A percentile compares a stretch with the other conserved stretches of the same genome.
phyloP scores from a whole-genome alignment of 2,888 invertebrate genomes.

The Chalcis sispes region DNA sequence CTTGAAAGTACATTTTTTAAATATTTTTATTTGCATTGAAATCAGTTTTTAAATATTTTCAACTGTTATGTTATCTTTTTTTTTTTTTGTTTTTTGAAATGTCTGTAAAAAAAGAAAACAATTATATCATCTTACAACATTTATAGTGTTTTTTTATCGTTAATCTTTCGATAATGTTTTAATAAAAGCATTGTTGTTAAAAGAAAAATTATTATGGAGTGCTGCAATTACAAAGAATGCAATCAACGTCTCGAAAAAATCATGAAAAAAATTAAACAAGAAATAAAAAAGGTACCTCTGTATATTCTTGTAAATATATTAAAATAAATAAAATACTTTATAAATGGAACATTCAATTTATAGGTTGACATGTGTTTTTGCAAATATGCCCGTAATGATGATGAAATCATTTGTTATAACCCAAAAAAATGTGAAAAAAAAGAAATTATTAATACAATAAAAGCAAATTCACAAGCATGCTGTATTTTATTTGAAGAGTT shows the following conservation, averaged over 20 bases:
- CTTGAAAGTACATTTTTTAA: too few species aligned
- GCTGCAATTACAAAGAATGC: constrained; percentile 31
- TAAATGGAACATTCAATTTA: constrained; percentile 1
- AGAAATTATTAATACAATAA: constrained; percentile 36
- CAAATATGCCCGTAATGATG: background rate
- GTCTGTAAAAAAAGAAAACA: background rate
- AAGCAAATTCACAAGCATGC: constrained; percentile 7
- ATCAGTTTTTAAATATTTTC: too few species aligned
- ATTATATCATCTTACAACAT: background rate
- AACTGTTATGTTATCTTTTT: background rate
- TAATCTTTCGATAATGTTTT: background rate
- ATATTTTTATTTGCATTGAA: too few species aligned
- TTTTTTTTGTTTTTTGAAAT: constrained; percentile 3
- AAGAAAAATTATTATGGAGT: constrained; percentile 21
- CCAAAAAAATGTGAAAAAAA: constrained; percentile 41
- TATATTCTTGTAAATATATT: constrained; percentile 20
- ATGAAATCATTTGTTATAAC: background rate
- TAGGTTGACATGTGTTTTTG: constrained; percentile 37
- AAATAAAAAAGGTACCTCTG: constrained; percentile 29
- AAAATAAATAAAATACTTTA: constrained; percentile 12
- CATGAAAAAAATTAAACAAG: constrained; percentile 20
- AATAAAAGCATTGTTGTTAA: background rate
- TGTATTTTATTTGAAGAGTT: constrained; percentile 41
- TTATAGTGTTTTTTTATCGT: background rate
- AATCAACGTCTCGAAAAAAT: constrained; percentile 31